Evolutionary conservation across 2,113 vertebrate genomes (phyloP).

Genomic region (Odocoileus hemionus): DNA sequence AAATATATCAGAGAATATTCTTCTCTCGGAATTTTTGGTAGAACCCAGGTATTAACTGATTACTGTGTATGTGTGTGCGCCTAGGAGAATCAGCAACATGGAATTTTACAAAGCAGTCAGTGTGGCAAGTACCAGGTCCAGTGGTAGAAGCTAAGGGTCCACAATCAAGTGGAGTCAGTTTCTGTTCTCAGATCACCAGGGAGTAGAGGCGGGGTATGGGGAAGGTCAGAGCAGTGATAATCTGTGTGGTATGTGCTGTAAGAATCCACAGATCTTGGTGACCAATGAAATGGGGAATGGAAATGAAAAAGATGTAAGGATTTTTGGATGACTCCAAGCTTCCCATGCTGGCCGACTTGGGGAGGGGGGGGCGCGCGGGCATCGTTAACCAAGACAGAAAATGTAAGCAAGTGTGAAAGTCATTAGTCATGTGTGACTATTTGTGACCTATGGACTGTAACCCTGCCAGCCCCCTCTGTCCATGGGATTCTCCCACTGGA

Average conservation of each 20-base stretch:
- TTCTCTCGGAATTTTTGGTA: not conserved
- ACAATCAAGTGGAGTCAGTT: not conserved
- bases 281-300: not conserved
- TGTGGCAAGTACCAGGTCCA: not conserved
- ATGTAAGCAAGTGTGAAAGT: not conserved
- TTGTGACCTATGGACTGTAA: not conserved
- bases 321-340: not conserved
- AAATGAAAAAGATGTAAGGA: not conserved
- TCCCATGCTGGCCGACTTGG: too few relatives aligned
- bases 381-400: not conserved
- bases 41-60: not conserved
- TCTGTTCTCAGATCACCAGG: not conserved
- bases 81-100: not conserved
- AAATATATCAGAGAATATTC: not conserved
- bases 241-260: not conserved
- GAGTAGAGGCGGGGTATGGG: not conserved
- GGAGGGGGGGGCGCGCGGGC: too few relatives aligned
- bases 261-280: not conserved
- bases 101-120: not conserved
- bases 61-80: not conserved
- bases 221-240: not conserved
- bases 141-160: not conserved
- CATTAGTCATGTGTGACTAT: not conserved
- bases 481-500: not conserved
- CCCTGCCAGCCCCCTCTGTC: not conserved